Base-by-base conservation (phyloP, 2,888 invertebrate genomes). In the Acronicta psi region DNA sequence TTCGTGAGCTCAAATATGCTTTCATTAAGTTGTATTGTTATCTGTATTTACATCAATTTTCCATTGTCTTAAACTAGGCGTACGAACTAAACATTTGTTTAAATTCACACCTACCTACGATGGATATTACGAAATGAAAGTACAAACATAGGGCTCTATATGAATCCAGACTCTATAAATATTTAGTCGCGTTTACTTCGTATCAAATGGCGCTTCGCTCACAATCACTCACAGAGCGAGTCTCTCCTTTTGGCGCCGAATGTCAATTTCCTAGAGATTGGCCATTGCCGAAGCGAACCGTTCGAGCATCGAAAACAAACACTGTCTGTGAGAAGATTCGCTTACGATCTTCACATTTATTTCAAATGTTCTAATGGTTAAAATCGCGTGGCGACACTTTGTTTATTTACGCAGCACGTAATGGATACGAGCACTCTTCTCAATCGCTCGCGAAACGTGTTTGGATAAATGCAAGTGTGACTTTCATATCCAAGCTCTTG, bases 351-450 rank as follows among this genome's bases (percentile, higher is more conserved):
- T 66, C 41, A 49, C 46, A 44, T 75, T 68, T 75, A 78, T 56
- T 47, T 11, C 59, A 34, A n/a, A 29, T 11, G 55, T 36, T 57
- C 60, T 83, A 88, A 85, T 74, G 85, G 68, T 69, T 76, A 82
- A 84, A 88, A 86, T 87, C 73, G 83, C 67, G 68, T 74, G 83
- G 59, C 69, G 78, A 83, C 69, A 73, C 69, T 79, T 76, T 88
- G 87, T 88, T 90, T 88, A 87, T 83, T 84, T 85, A 84, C 81
- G 83, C 85, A 86, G 81, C 80, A 75, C 79, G 87, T 91, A 92
- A 91, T 92, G 90, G 88, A 90, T 85, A 82, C 78, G 82, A 86
- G 86, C 87, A 91, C 91, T 92, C 87, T 85, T 87, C 89, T 88
- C 88, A 88, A 90, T 89, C 88, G 88, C 84, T 84, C 85, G 86